Evolutionary conservation across 1,140 invertebrate species (phyloP), one percentile per base, ranked within the genome.

Genomic region (Eubasilissa regina): DNA sequence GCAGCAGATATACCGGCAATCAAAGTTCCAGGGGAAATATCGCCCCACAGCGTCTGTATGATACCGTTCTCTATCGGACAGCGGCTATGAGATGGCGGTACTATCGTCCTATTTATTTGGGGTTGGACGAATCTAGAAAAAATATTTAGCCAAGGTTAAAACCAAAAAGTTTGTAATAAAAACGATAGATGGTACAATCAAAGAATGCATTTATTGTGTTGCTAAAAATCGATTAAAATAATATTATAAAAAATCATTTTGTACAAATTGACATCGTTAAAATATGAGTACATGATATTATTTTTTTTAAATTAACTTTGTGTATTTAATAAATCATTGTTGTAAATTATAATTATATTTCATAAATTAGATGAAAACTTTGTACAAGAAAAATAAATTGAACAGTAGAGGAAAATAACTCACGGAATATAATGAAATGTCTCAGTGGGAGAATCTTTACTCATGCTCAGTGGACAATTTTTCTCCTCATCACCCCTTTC

Each of bases 61-160:
- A 92, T 90, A 7, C 92, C 92, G 17, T 89, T 87, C 86, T 93
- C 91, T 73, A 90, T 89, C 4, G 91, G 91, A 84, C 92, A 93
- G 73, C 87, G 84, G 83, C 90, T 91, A 66, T 83, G 79, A 35
- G 68, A 68, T 17, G 56, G 44, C 43, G 47, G 75, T 47, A 64
- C 45, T 48, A 80, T 79, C 75, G 70, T 78, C 21, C 76, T 55
- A 17, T 68, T 78, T 60, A 74, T 44, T 56, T 74, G 25, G 0
- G 6, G 58, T 70, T 70, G 48, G 4, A 51, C 11, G 15, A 70
- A 70, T 11, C 66, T 70, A 70, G 48, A 70, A 70, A n/a, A 13
- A 47, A 62, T 56, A n/a, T 35, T 35, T 35, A 35, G 25, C 25
- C 25, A 35, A 35, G 25, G 25, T 35, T 35, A 35, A 35, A 35